Percentiles rank a stretch among this genome's conserved stretches.
Evolutionary conservation across 2,797 vertebrate genomes (phyloP).

Genomic region (Hippocampus kuda): DNA sequence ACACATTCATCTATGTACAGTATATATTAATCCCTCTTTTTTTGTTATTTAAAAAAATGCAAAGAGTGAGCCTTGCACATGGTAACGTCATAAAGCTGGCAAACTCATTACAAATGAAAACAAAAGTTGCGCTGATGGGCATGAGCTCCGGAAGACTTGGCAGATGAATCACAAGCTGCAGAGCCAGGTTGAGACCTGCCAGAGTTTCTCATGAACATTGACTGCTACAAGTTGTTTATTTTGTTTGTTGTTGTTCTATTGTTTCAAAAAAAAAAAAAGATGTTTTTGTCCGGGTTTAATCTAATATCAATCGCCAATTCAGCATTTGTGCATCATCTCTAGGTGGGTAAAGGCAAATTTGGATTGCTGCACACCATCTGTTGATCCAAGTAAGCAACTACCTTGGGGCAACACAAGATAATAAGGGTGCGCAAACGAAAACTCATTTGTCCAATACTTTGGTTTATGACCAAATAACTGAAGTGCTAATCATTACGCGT

Average conservation of each 20-base stretch:
- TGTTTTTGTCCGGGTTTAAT: not conserved
- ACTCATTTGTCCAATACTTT: not conserved
- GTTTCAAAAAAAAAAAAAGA: not conserved
- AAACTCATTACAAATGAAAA: not conserved
- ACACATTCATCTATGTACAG: too few species aligned
- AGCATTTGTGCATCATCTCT: not conserved
- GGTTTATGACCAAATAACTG: slow-evolving; percentile 3
- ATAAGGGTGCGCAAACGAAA: slow-evolving; percentile 1
- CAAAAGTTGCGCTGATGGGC: not conserved
- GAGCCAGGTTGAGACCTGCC: not conserved
- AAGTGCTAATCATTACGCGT: not conserved
- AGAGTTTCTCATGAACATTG: not conserved
- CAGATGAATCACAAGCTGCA: not conserved
- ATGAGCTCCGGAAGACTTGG: not conserved
- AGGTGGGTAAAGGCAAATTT: not conserved
- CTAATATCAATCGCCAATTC: not conserved
- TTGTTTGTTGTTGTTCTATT: not conserved
- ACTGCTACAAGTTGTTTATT: not conserved
- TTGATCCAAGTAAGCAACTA: slow-evolving; percentile 22
- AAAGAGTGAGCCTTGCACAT: not conserved
- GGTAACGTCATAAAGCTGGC: not conserved
- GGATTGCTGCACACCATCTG: slow-evolving; percentile 18
- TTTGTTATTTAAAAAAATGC: too few species aligned
- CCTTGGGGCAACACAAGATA: slow-evolving; percentile 16
- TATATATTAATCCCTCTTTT: too few species aligned